Conservation (phyloP, 2,888 invertebrate genomes). For the Drosophila mulleri region DNA sequence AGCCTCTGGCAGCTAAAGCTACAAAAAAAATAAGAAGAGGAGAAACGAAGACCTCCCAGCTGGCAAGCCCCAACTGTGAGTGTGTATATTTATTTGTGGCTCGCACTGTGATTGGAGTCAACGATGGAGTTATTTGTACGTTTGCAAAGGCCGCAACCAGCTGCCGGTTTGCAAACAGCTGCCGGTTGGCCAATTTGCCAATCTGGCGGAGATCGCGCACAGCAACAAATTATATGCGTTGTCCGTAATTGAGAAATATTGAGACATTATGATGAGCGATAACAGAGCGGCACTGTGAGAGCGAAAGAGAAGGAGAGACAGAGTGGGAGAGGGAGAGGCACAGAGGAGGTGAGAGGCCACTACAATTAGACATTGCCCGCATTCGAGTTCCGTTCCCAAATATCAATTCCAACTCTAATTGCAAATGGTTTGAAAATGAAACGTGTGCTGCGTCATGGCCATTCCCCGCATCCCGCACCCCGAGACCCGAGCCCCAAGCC, state of each 20-base stretch:
- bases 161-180: constrained; percentile 42
- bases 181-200: constrained; percentile 39
- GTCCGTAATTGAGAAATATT: constrained; percentile 78
- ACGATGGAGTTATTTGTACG: constrained; percentile 82
- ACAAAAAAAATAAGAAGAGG: neutral
- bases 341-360: constrained; percentile 39
- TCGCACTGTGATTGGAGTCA: constrained; percentile 80
- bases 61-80: constrained; percentile 32
- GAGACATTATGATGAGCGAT: constrained; percentile 66
- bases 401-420: constrained; percentile 57
- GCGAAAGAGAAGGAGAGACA: neutral
- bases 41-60: constrained; percentile 68
- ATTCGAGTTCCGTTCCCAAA: constrained; percentile 8
- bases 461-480: constrained; percentile 11
- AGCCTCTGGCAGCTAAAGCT: constrained; percentile 29
- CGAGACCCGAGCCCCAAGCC: constrained; percentile 4
- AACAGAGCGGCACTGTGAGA: constrained; percentile 5
- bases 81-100: constrained; percentile 17
- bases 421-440: constrained; percentile 57
- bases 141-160: constrained; percentile 57
- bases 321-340: neutral
- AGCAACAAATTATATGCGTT: constrained; percentile 81
- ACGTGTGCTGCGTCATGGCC: constrained; percentile 58
- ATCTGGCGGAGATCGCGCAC: constrained; percentile 58
- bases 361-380: constrained; percentile 48